Conservation (phyloP, 2,888 invertebrate genomes). For the Andrena dorsata region DNA sequence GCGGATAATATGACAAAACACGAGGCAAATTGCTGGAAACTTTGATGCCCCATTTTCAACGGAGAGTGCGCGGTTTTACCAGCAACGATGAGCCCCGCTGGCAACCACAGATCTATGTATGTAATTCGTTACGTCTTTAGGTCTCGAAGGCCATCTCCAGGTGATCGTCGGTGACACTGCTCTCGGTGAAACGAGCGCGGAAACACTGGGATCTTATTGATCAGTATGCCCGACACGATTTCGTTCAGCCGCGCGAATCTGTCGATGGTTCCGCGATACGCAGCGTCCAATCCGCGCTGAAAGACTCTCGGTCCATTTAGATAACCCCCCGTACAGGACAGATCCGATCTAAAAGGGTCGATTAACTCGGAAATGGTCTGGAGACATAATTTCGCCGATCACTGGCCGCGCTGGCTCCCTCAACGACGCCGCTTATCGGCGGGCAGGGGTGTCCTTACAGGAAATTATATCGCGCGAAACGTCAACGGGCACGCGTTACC, state of each 20-base stretch:
- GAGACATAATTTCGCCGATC: constrained; percentile 41
- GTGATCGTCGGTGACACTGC: no score
- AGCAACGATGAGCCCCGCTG: background rate
- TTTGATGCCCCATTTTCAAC: constrained; percentile 14
- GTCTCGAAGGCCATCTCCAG: no score
- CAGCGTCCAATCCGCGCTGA: background rate
- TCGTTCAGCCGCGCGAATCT: constrained; percentile 1
- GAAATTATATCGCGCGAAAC: constrained; percentile 53
- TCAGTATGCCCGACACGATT: constrained; percentile 31
- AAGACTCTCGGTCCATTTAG: constrained; percentile 35
- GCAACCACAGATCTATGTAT: background rate
- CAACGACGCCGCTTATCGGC: constrained; percentile 23
- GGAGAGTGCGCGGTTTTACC: background rate
- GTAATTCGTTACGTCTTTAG: background rate
- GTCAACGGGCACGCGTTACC: constrained; percentile 47
- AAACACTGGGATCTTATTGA: constrained; percentile 21
- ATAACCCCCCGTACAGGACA: constrained; percentile 1
- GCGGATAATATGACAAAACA: constrained; percentile 5
- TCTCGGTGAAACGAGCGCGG: background rate
- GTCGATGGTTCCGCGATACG: constrained; percentile 15
- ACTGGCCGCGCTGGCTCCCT: background rate
- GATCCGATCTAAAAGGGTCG: constrained; percentile 38
- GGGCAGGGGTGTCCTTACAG: constrained; percentile 31
- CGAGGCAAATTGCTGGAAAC: background rate
- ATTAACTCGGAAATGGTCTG: constrained; percentile 26